A percentile compares a stretch with the other conserved stretches of the same genome.
Conservation (phyloP, 1,140 invertebrate species). For the Pogonomyrmex barbatus region DNA sequence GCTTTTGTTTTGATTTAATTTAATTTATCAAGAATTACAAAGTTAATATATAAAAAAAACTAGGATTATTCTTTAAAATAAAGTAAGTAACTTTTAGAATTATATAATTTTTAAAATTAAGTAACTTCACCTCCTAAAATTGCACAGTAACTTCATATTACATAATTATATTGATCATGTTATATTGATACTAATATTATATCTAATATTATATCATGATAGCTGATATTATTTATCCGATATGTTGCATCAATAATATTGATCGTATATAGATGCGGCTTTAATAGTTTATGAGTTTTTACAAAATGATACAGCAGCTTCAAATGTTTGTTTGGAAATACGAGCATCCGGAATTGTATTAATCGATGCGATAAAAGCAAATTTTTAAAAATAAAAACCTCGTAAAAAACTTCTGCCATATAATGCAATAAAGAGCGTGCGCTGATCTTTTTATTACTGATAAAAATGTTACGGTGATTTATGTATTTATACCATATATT, state of each 20-base stretch:
- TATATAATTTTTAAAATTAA: too few relatives aligned
- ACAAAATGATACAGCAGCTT: not conserved
- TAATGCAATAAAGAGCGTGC: not conserved
- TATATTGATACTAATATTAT: not conserved
- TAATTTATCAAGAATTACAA: not conserved
- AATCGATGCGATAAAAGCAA: conserved; percentile 1
- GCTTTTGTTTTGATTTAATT: not conserved
- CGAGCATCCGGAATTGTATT: not conserved
- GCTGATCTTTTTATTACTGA: conserved; percentile 13
- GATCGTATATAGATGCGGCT: not conserved
- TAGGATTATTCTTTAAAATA: not conserved
- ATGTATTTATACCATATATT: not conserved
- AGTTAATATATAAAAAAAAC: not conserved
- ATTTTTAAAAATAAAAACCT: conserved; percentile 12
- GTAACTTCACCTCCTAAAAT: not conserved
- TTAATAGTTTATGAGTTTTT: conserved; percentile 1
- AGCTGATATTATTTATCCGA: not conserved
- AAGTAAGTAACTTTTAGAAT: not conserved
- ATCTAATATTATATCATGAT: too few relatives aligned
- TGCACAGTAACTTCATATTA: not conserved
- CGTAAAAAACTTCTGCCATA: not conserved
- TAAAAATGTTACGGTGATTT: conserved; percentile 24
- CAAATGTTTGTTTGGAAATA: not conserved
- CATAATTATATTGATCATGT: conserved; percentile 19
- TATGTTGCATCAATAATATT: conserved; percentile 22